Percentiles rank a stretch among this genome's conserved stretches.
Evolutionary conservation across 2,113 vertebrate genomes (phyloP).

Genomic region (Platanista minor): DNA sequence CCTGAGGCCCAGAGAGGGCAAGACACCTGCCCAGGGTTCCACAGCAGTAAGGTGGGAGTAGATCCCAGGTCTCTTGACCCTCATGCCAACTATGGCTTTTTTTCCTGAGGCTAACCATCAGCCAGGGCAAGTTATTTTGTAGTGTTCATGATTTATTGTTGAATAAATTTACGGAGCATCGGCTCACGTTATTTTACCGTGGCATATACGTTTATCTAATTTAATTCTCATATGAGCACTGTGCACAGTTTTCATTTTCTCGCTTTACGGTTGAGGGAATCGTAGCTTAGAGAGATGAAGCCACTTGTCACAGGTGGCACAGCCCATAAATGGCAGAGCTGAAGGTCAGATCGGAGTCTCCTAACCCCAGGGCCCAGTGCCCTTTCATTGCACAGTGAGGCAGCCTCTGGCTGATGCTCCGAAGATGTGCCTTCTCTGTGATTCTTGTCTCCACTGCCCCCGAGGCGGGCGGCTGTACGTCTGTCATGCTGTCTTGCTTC

Average conservation of each 20-base stretch:
- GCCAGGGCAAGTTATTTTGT: not conserved
- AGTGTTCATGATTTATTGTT: not conserved
- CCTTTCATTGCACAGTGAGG: not conserved
- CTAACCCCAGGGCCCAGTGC: not conserved
- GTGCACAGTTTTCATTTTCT: not conserved
- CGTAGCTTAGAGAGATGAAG: not conserved
- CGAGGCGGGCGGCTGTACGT: rapidly evolving
- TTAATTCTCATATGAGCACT: not conserved
- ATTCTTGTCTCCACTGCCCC: rapidly evolving
- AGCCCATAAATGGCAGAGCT: not conserved
- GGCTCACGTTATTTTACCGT: rapidly evolving
- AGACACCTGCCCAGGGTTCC: not conserved
- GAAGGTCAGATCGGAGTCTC: rapidly evolving
- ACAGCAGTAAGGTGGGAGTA: not conserved
- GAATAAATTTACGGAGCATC: rapidly evolving
- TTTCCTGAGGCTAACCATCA: not conserved
- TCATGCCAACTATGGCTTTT: not conserved
- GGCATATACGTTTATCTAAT: rapidly evolving
- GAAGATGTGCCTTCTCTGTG: not conserved
- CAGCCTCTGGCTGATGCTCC: rapidly evolving
- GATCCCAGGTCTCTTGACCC: not conserved
- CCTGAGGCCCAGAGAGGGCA: not conserved
- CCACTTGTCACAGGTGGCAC: not conserved
- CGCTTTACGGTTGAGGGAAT: not conserved
- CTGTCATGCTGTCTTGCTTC: not conserved